These are phyloP conservation scores for Phanerotoma sp. DNA, from an alignment of 2,888 invertebrate species.

Conservation along the genomic window DNA sequence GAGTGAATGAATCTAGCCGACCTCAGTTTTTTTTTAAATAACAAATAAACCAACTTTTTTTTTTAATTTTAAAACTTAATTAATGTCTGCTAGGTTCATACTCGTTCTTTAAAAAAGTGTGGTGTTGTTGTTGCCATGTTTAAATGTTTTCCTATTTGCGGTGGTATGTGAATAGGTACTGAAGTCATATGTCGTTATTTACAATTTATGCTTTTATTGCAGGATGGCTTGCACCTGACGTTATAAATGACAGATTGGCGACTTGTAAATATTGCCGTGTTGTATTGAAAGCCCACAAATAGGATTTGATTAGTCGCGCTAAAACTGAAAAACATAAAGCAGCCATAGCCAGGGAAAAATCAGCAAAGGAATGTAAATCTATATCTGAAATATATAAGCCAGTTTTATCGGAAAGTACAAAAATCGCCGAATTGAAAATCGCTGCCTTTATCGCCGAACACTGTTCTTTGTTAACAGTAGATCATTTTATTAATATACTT, in stretches of 20 bases:
- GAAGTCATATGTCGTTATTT: not conserved
- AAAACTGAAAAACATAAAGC: constrained; percentile 39
- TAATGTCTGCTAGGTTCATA: no score
- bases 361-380: constrained; percentile 23
- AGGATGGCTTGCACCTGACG: constrained; percentile 33
- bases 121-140: no score
- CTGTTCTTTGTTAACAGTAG: constrained; percentile 30
- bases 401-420: constrained; percentile 22
- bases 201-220: not conserved
- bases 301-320: constrained; percentile 38
- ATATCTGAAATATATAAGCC: constrained; percentile 13
- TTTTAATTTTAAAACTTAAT: no score
- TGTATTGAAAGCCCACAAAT: constrained; percentile 39
- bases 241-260: constrained; percentile 20
- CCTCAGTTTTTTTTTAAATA: no score
- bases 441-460: constrained; percentile 40
- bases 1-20: no score
- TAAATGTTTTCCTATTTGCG: not conserved
- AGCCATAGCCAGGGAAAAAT: constrained; percentile 23
- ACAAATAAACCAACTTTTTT: no score
- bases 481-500: constrained; percentile 34
- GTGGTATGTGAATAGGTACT: not conserved
- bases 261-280: constrained; percentile 33
- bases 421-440: constrained; percentile 36
- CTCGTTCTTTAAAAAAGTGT: no score